Percentiles rank a stretch among this genome's conserved stretches.
These are phyloP conservation scores for Sarcophaga rosellei DNA, from an alignment of 2,888 invertebrate genomes.

Conservation along the genomic window DNA sequence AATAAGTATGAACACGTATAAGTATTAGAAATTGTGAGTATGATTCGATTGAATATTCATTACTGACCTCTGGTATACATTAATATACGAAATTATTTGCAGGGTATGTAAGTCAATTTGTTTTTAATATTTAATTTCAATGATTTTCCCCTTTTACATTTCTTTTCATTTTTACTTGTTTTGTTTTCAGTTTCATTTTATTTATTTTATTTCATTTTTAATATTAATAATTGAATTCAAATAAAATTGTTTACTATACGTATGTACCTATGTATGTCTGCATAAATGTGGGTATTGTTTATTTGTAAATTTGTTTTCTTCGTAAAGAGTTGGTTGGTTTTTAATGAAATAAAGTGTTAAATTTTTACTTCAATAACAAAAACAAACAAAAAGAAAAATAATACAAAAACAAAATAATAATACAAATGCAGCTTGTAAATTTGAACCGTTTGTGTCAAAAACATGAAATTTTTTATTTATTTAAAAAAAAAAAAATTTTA, in stretches of 20 bases:
- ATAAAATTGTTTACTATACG: conserved; percentile 5
- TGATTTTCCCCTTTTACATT: conserved; percentile 26
- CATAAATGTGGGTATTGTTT: neutral
- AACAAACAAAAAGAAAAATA: neutral
- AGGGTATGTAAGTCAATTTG: no score
- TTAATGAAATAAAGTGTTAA: conserved; percentile 41
- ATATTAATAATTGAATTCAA: conserved; percentile 49
- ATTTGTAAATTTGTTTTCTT: neutral
- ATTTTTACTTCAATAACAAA: conserved; percentile 27
- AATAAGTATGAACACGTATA: no score
- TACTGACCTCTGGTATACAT: no score
- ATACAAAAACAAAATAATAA: conserved; percentile 1
- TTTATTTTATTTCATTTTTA: conserved; percentile 41
- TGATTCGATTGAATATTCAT: no score
- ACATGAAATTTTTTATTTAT: neutral
- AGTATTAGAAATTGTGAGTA: no score
- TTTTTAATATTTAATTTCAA: conserved; percentile 23
- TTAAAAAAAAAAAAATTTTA: neutral
- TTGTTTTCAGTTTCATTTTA: neutral
- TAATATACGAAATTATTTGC: no score
- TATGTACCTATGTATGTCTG: no score
- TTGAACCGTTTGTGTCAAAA: neutral
- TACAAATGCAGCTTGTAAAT: neutral
- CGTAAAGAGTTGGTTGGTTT: conserved; percentile 6
- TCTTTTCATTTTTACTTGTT: conserved; percentile 11